These are phyloP conservation scores for Hippoglossus stenolepis DNA, from an alignment of 2,113 vertebrate genomes.

Conservation along the genomic window DNA sequence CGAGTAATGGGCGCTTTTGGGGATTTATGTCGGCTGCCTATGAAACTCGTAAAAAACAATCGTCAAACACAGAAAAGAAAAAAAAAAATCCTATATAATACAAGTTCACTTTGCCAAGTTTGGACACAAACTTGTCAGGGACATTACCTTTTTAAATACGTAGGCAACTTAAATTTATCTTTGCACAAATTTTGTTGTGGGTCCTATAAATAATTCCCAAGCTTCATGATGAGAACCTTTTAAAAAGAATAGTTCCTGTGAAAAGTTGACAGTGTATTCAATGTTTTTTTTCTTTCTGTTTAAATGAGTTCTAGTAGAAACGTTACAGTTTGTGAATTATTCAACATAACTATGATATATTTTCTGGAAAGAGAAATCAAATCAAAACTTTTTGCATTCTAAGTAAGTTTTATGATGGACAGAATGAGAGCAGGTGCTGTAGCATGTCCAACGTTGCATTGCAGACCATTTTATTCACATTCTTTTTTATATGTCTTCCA, in stretches of 20 bases:
- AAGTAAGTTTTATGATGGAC: too few relatives aligned
- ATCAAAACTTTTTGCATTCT: too few relatives aligned
- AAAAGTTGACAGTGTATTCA: background rate
- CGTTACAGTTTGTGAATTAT: too few relatives aligned
- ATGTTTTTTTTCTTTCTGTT: too few relatives aligned
- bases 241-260: background rate
- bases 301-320: too few relatives aligned
- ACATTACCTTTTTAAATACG: background rate
- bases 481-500: too few relatives aligned
- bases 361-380: too few relatives aligned
- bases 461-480: too few relatives aligned
- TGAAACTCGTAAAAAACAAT: background rate
- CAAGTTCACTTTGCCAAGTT: background rate
- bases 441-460: background rate
- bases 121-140: background rate
- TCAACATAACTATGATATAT: too few relatives aligned
- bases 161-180: background rate
- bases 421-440: background rate
- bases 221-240: background rate
- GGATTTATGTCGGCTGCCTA: constrained; percentile 48
- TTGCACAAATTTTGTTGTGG: background rate
- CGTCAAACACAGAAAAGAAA: background rate
- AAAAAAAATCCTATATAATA: background rate
- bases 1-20: constrained; percentile 56
- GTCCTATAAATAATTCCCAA: background rate